These are phyloP conservation scores for Hylaea fasciaria DNA, from an alignment of 2,888 invertebrate genomes.

Conservation along the genomic window DNA sequence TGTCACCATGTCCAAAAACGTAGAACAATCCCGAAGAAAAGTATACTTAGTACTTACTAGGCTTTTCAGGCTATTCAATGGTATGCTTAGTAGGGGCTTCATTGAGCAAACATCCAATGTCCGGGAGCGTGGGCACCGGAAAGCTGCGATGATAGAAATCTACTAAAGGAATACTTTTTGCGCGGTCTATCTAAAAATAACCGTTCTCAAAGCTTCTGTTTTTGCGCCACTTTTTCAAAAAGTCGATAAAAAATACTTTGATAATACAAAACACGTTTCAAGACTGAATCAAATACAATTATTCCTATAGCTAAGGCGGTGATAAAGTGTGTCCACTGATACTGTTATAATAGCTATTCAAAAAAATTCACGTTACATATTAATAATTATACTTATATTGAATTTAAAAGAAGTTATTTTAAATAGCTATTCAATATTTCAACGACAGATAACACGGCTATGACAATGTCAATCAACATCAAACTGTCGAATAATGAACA, in stretches of 20 bases:
- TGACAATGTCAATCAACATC: conserved; percentile 30
- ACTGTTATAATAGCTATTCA: no score
- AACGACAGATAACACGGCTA: conserved; percentile 22
- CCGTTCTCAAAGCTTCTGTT: conserved; percentile 27
- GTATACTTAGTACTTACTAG: no score
- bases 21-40: no score
- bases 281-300: no score
- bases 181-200: conserved; percentile 12
- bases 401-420: no score
- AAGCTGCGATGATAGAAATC: conserved; percentile 50
- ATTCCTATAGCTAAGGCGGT: no score
- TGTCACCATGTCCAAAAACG: no score
- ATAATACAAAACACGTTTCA: no score
- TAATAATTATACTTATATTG: no score
- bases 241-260: neutral
- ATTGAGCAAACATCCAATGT: conserved; percentile 64
- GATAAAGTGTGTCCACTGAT: no score
- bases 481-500: conserved; percentile 25
- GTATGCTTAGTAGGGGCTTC: conserved; percentile 45
- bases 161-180: conserved; percentile 6
- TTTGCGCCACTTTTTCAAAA: conserved; percentile 2
- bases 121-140: conserved; percentile 40
- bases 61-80: neutral
- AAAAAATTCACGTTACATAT: no score
- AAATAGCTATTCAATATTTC: neutral